Base-by-base conservation (phyloP, 2,888 invertebrate genomes). In the Ophraella communa region DNA sequence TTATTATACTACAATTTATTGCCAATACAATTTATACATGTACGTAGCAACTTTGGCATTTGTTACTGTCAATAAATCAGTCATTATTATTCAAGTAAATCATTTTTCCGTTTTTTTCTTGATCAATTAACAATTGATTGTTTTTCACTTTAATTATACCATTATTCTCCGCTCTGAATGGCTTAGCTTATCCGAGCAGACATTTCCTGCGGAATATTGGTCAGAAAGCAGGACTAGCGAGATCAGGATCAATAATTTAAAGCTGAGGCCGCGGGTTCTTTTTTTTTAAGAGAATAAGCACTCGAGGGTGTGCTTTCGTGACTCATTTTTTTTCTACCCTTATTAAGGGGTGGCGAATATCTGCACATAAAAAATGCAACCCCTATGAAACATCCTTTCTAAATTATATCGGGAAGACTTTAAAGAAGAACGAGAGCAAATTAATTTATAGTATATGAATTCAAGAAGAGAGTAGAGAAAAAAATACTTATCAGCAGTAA, bases 291-390 rank as follows among this genome's bases (percentile, higher is more conserved):
- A 78, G 77, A 74, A 74, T 73, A 76, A 74, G 76, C 73, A 73
- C 76, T 71, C 74, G 77, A 75, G 78, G 78, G 78, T 74, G 76
- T 73, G 74, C 73, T 73, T 75, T 79, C 79, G 81, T 82, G 82
- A 82, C 81, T 81, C 82, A 82, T 81, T 81, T 81, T 80, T 80
- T 81, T 75, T 74, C 76, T 72, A 73, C 77, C 78, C 80, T 78
- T 79, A 80, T 78, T 80, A 80, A 76, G 78, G 77, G 76, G 76
- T 73, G 72, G 72, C 74, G 69, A 76, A 75, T 76, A 79, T 79
- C 80, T 78, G 76, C 79, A 80, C 82, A 81, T 82, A 82, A 82
- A 82, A 82, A 82, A 81, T 79, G 78, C 80, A 80, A 75, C 79
- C 78, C 79, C 77, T 71, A 61, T 65, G 69, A 71, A 74, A 72